These are phyloP conservation scores for Vidua chalybeata DNA, from an alignment of 2,113 vertebrate genomes.

Conservation along the genomic window DNA sequence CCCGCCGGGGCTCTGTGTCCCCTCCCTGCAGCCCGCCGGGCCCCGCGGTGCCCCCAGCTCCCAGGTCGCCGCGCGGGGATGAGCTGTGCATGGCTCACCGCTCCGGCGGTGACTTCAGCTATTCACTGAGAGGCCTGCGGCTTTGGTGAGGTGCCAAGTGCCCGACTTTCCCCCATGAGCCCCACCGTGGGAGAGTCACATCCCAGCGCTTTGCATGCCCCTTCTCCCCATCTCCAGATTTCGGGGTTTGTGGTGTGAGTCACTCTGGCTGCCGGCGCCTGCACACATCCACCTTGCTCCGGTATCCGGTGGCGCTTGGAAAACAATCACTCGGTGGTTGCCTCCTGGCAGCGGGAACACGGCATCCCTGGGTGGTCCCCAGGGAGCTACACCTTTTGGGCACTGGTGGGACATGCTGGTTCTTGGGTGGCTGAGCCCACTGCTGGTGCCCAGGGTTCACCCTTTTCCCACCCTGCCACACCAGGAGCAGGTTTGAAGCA, in stretches of 20 bases:
- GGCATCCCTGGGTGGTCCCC: fast-evolving
- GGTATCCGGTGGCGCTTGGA: not conserved
- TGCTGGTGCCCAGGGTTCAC: not conserved
- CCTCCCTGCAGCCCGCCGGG: not conserved
- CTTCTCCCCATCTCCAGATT: not conserved
- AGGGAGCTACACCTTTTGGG: not conserved
- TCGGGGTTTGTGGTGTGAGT: not conserved
- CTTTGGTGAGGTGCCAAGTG: not conserved
- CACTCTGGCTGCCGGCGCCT: fast-evolving
- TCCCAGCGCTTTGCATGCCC: not conserved
- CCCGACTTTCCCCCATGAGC: not conserved
- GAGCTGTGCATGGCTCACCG: constrained; percentile 29
- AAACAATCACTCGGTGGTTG: not conserved
- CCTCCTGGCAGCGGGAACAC: not conserved
- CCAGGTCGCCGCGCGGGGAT: not conserved
- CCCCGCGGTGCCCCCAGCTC: not conserved
- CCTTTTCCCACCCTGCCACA: fast-evolving
- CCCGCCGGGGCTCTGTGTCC: not conserved
- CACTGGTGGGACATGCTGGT: not conserved
- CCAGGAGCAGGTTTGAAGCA: not conserved
- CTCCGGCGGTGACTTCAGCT: not conserved
- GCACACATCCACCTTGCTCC: not conserved
- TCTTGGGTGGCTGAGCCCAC: not conserved
- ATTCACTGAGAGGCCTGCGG: not conserved
- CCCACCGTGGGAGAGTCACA: not conserved